phyloP scores from a whole-genome alignment of 2,888 invertebrate species.

The Hesperia comma region DNA sequence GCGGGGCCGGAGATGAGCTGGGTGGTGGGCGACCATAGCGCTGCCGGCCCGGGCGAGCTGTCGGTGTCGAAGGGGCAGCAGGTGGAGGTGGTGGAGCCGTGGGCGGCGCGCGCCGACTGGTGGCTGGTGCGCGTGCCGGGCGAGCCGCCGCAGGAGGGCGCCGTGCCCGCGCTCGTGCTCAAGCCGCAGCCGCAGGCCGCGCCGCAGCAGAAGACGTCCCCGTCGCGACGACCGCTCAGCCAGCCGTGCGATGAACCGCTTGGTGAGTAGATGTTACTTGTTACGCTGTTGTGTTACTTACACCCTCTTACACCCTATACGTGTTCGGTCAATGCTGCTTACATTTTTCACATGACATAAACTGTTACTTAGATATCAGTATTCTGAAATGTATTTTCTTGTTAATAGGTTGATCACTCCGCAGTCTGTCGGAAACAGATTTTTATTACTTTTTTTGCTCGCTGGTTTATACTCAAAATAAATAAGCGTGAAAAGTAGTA shows the following conservation, averaged over 20 bases:
- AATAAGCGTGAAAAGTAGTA: too few species aligned
- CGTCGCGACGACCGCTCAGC: conserved; percentile 70
- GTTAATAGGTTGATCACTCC: too few species aligned
- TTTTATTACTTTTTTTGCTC: too few species aligned
- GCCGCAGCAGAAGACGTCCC: conserved; percentile 69
- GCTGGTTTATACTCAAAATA: too few species aligned
- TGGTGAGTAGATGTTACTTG: too few species aligned
- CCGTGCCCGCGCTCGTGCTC: conserved; percentile 91
- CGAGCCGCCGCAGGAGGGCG: conserved; percentile 88
- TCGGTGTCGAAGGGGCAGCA: conserved; percentile 95
- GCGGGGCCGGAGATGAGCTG: conserved; percentile 94
- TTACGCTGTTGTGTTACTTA: too few species aligned
- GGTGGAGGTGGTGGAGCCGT: conserved; percentile 94
- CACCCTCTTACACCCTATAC: neutral
- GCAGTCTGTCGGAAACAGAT: too few species aligned
- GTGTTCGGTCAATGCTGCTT: neutral
- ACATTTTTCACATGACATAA: neutral
- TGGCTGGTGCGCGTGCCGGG: conserved; percentile 87
- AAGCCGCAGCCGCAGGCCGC: conserved; percentile 69
- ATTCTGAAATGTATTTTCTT: conserved; percentile 10
- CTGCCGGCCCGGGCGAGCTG: conserved; percentile 91
- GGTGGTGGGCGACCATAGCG: conserved; percentile 93
- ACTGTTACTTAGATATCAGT: conserved; percentile 1
- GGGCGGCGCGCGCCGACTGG: conserved; percentile 87
- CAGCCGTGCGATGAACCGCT: conserved; percentile 71